Conservation (phyloP, 2,888 invertebrate species). For the Eristalis tenax region DNA sequence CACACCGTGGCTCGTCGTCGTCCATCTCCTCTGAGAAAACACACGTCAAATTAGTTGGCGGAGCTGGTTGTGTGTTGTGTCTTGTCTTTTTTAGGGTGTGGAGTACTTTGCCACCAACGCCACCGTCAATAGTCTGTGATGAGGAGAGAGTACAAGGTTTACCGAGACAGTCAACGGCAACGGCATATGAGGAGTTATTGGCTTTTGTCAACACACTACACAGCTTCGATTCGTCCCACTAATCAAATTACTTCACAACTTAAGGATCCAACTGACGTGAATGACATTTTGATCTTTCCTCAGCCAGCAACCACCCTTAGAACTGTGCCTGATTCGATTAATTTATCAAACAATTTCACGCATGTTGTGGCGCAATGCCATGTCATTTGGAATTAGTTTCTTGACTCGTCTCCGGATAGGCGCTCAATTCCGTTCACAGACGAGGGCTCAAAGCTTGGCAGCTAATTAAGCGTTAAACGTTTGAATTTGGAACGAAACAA, state of each 20-base stretch:
- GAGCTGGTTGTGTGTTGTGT: neutral
- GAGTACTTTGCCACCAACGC: conserved; percentile 22
- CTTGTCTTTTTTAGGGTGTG: conserved; percentile 41
- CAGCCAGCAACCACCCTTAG: neutral
- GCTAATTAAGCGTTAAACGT: conserved; percentile 59
- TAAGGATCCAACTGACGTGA: conserved; percentile 30
- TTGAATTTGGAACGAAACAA: conserved; percentile 38
- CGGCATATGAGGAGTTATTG: conserved; percentile 34
- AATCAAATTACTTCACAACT: conserved; percentile 58
- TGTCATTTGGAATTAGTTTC: conserved; percentile 34
- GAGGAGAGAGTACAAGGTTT: neutral
- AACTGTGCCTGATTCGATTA: conserved; percentile 57
- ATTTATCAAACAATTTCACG: conserved; percentile 64
- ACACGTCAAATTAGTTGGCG: conserved; percentile 53
- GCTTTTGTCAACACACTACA: conserved; percentile 12
- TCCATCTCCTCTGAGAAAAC: conserved; percentile 12
- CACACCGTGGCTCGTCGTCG: neutral
- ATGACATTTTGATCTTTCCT: conserved; percentile 54
- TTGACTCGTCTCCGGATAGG: conserved; percentile 9
- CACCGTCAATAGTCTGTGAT: neutral
- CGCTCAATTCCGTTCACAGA: conserved; percentile 16
- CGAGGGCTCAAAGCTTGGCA: conserved; percentile 28
- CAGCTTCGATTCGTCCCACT: conserved; percentile 2
- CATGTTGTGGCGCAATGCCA: conserved; percentile 39
- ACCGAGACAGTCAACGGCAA: neutral